Percentiles rank a stretch among this genome's conserved stretches.
Conservation (phyloP, 2,113 vertebrate genomes). For the Nycticorax nycticorax region DNA sequence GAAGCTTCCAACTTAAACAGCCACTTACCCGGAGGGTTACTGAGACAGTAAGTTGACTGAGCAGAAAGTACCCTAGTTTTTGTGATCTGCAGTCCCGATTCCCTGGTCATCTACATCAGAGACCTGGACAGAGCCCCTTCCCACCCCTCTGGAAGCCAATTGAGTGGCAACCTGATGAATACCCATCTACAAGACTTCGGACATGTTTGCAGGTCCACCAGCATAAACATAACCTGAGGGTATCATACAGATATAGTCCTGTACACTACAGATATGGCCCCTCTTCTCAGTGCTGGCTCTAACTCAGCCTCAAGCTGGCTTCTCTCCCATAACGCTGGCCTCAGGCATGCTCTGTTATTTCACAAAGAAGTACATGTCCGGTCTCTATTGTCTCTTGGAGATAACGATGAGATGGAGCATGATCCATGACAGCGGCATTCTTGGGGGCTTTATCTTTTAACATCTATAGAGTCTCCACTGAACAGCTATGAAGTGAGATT, state of each 20-base stretch:
- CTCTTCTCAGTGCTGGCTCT: not conserved
- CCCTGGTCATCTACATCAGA: not conserved
- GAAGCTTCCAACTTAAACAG: not conserved
- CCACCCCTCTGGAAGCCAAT: not conserved
- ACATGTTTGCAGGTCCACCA: not conserved
- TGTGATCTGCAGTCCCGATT: not conserved
- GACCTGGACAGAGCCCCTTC: not conserved
- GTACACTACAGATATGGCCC: not conserved
- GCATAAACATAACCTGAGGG: not conserved
- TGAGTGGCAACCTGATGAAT: not conserved
- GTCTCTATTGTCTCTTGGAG: not conserved
- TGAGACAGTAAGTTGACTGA: not conserved
- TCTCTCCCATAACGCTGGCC: not conserved
- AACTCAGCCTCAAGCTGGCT: constrained; percentile 1
- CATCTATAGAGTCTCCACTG: not conserved
- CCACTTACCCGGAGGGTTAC: not conserved
- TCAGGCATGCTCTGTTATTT: not conserved
- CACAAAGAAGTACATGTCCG: not conserved
- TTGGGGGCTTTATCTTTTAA: not conserved
- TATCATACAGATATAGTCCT: not conserved
- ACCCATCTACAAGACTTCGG: not conserved
- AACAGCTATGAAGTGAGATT: not conserved
- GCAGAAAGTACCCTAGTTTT: not conserved
- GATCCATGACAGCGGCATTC: not conserved
- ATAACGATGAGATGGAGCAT: not conserved